Base-by-base conservation (phyloP, 1,140 invertebrate genomes). In the Zaprionus inermis region DNA sequence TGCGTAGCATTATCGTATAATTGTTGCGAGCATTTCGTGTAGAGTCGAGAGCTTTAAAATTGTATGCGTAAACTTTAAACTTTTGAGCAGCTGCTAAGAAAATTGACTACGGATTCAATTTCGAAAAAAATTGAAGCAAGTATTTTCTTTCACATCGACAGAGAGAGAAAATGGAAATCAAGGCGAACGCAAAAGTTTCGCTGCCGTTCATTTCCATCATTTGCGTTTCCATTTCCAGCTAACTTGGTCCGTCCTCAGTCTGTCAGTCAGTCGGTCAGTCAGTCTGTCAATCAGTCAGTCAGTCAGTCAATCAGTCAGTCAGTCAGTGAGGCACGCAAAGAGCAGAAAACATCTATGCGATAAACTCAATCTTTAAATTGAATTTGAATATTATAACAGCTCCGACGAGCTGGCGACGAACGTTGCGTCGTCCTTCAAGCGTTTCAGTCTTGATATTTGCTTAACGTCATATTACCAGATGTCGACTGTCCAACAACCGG, bases 341-440 rank as follows among this genome's bases (percentile, higher is more conserved):
- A 77, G 83, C 80, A 80, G 84, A 78, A 89, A 89, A 84, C 71
- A 75, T 78, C 68, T 52, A 78, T 69, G 71, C 77, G 84, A 89
- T 81, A 89, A 84, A 81, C 81, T 90, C 80, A 85, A 90, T 89
- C 75, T 89, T 84, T 71, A 90, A 89, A 89, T 89, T 89, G 84
- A 89, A 89, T 89, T 89, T 89, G 85, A 84, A 89, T 89, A 84
- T 88, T 88, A 78, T 68, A 74, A 72, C 57, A 51, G 52, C 18
- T 18, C 4, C 36, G 60, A 32, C 10, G 20, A 34, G 51, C 63
- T 38, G 38, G 28, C 30, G 6, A 51, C 36, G 16, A 24, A 41
- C 28, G 20, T 44, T 56, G 44, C 28, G 18, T 20, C 61, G 22
- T 72, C 20, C 52, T 61, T 55, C 52, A 78, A 81, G 78, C 36